A percentile compares a stretch with the other conserved stretches of the same genome.
Conservation (phyloP, 2,888 invertebrate species). For the Nemotelus pantherinus region DNA sequence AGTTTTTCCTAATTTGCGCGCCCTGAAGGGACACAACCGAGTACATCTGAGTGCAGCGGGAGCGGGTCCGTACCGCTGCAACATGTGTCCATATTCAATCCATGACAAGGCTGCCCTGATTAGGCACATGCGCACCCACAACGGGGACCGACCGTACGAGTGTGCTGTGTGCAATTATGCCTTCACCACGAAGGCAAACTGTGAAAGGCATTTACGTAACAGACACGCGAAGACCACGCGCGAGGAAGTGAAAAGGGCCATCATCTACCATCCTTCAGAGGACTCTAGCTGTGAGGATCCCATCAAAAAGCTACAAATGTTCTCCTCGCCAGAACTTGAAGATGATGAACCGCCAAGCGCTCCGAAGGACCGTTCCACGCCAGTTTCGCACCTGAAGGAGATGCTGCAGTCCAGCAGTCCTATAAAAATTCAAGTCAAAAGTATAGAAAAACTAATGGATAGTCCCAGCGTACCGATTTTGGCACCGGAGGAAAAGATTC, state of each 20-base stretch:
- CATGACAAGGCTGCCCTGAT: slow-evolving; percentile 89
- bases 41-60: slow-evolving; percentile 82
- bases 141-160: slow-evolving; percentile 94
- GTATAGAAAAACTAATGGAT: slow-evolving; percentile 70
- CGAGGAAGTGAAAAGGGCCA: slow-evolving; percentile 87
- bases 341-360: slow-evolving; percentile 59
- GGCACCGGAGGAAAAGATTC: slow-evolving; percentile 43
- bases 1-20: slow-evolving; percentile 87
- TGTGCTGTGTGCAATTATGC: slow-evolving; percentile 96
- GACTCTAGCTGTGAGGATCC: slow-evolving; percentile 82
- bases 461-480: slow-evolving; percentile 52
- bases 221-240: slow-evolving; percentile 86
- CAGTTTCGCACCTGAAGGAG: slow-evolving; percentile 66
- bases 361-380: slow-evolving; percentile 62
- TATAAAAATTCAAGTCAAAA: slow-evolving; percentile 71
- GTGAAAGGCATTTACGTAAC: slow-evolving; percentile 93
- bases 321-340: slow-evolving; percentile 68
- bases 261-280: slow-evolving; percentile 88
- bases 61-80: slow-evolving; percentile 87
- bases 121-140: slow-evolving; percentile 92
- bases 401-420: slow-evolving; percentile 67
- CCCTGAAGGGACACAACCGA: slow-evolving; percentile 90
- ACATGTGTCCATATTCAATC: slow-evolving; percentile 89
- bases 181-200: slow-evolving; percentile 97
- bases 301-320: slow-evolving; percentile 68